Percentiles rank a stretch among this genome's conserved stretches.
These are phyloP conservation scores for Loris lydekkerianus DNA, from an alignment of 2,797 vertebrate genomes.

Conservation along the genomic window DNA sequence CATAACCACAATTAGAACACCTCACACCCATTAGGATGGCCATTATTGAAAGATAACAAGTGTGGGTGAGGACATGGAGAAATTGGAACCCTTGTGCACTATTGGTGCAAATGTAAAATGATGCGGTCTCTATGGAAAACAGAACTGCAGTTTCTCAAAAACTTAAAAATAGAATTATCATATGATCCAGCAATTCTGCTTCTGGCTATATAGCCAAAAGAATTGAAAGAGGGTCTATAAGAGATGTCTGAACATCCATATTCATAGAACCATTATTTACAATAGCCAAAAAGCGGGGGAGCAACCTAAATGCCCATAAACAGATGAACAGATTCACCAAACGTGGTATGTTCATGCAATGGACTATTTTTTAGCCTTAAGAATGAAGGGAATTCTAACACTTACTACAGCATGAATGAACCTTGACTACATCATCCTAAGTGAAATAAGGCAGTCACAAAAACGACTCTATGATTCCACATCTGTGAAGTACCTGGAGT, in stretches of 20 bases:
- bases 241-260: not conserved
- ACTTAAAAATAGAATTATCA: not conserved
- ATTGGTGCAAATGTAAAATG: not conserved
- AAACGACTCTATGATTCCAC: not conserved
- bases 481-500: not conserved
- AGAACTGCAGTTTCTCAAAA: not conserved
- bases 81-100: not conserved
- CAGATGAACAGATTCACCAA: not conserved
- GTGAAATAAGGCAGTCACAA: not conserved
- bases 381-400: not conserved
- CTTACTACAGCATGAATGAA: not conserved
- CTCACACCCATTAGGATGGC: not conserved
- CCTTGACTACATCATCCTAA: not conserved
- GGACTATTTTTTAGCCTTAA: not conserved
- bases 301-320: too few species aligned
- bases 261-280: not conserved
- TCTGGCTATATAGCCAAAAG: not conserved
- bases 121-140: not conserved
- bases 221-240: not conserved
- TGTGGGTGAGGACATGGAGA: not conserved
- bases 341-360: not conserved
- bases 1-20: not conserved
- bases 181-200: not conserved
- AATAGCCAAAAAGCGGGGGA: not conserved
- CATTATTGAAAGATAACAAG: not conserved